phyloP scores from a whole-genome alignment of 2,888 invertebrate species.

The Molanna angustata region DNA sequence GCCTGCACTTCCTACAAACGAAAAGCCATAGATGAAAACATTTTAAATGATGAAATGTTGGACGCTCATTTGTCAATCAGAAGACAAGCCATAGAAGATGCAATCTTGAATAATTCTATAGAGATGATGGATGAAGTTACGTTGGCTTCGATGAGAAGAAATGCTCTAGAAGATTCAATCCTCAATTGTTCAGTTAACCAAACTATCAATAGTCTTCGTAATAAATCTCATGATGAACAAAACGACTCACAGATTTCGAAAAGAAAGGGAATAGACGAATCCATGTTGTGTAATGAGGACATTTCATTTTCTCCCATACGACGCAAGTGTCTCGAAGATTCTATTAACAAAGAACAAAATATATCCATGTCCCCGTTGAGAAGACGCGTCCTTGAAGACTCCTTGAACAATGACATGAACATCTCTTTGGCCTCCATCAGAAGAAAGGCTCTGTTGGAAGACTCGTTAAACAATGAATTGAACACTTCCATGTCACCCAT shows the following conservation, averaged over 20 bases:
- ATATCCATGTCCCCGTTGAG: constrained; percentile 18
- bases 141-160: constrained; percentile 13
- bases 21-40: constrained; percentile 16
- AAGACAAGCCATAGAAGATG: constrained; percentile 21
- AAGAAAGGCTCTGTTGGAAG: constrained; percentile 19
- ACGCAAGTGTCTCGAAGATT: constrained; percentile 17
- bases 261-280: constrained; percentile 24
- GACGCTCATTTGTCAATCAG: constrained; percentile 12
- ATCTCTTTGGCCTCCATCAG: constrained; percentile 9
- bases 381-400: constrained; percentile 18
- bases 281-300: constrained; percentile 14
- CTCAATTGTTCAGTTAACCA: constrained; percentile 19
- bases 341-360: constrained; percentile 13
- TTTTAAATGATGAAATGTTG: constrained; percentile 11
- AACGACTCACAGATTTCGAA: constrained; percentile 17
- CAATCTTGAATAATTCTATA: constrained; percentile 20
- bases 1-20: constrained; percentile 15
- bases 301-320: constrained; percentile 21
- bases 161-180: constrained; percentile 21
- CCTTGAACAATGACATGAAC: constrained; percentile 16
- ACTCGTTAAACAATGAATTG: constrained; percentile 18
- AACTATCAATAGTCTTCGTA: constrained; percentile 10
- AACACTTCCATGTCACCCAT: constrained; percentile 18
- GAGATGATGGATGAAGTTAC: constrained; percentile 18
- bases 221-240: constrained; percentile 12